Evolutionary conservation across 2,113 vertebrate species (phyloP).

Genomic region (Oostethus manadensis): DNA sequence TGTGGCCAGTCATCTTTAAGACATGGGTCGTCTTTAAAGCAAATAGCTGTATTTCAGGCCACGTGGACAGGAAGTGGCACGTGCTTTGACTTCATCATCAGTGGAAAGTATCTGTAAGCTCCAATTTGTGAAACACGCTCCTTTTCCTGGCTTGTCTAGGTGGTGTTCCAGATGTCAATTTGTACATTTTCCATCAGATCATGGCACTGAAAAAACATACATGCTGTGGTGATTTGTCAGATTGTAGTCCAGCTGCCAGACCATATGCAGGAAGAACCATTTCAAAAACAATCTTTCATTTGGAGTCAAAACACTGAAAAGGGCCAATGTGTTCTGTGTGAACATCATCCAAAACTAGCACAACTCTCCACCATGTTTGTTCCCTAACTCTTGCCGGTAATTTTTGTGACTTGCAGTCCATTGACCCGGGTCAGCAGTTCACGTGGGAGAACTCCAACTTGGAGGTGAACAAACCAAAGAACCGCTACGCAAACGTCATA

Average conservation of each 20-base stretch:
- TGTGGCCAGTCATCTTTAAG: too few relatives aligned
- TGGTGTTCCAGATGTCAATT: constrained; percentile 7
- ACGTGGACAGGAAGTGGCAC: not conserved
- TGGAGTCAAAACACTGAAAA: constrained; percentile 15
- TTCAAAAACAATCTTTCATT: constrained; percentile 7
- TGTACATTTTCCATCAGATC: constrained; percentile 10
- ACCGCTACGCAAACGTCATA: constrained; percentile 97
- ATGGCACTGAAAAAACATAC: not conserved
- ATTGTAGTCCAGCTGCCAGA: constrained; percentile 3
- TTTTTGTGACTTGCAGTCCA: constrained; percentile 76
- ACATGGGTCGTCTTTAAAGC: not conserved
- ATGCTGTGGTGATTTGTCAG: constrained; percentile 6
- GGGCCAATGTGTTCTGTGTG: not conserved
- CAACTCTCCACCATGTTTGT: not conserved
- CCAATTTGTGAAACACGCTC: not conserved
- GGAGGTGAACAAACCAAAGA: constrained; percentile 99
- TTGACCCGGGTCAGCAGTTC: constrained; percentile 97
- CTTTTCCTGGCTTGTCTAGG: not conserved
- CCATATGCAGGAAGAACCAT: not conserved
- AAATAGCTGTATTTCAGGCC: not conserved
- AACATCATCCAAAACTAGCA: constrained; percentile 1
- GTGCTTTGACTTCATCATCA: not conserved
- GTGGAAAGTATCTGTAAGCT: constrained; percentile 1
- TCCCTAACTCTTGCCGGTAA: constrained; percentile 15
- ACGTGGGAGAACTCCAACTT: constrained; percentile 98